Conservation (phyloP, 2,113 vertebrate species). For the Myotis brandtii region DNA sequence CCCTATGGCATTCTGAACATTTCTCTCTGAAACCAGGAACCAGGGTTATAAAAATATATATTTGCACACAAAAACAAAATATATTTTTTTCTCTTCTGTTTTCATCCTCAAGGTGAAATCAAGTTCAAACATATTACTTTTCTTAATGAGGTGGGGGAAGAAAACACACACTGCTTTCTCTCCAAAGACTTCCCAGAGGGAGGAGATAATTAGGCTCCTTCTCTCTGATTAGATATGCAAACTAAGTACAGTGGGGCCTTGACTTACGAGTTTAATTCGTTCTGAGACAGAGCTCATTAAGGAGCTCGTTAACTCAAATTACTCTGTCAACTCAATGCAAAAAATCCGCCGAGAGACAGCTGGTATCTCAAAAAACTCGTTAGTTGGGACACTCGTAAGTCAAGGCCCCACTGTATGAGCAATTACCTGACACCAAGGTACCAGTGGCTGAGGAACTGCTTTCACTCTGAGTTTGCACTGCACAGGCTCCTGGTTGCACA, state of each 20-base stretch:
- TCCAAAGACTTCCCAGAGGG: background rate
- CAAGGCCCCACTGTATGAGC: background rate
- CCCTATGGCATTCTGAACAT: background rate
- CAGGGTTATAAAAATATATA: background rate
- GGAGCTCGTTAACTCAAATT: too few species aligned
- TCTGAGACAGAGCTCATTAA: too few species aligned
- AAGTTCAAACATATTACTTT: background rate
- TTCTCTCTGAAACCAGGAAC: background rate
- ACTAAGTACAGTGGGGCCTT: background rate
- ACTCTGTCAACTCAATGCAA: too few species aligned
- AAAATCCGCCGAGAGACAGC: too few species aligned
- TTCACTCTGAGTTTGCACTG: background rate
- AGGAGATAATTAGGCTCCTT: background rate
- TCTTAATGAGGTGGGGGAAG: background rate
- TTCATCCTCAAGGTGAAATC: constrained; percentile 41
- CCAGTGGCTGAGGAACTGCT: background rate
- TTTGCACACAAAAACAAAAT: background rate
- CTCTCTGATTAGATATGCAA: constrained; percentile 25
- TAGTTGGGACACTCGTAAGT: too few species aligned
- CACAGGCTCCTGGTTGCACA: background rate
- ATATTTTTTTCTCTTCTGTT: background rate
- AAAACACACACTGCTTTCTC: background rate
- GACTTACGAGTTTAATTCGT: too few species aligned
- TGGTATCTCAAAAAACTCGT: too few species aligned
- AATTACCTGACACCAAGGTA: background rate